Evolutionary conservation across 2,797 vertebrate genomes (phyloP), one percentile per base, ranked within the genome.

Genomic region (Leptodactylus fallax): DNA sequence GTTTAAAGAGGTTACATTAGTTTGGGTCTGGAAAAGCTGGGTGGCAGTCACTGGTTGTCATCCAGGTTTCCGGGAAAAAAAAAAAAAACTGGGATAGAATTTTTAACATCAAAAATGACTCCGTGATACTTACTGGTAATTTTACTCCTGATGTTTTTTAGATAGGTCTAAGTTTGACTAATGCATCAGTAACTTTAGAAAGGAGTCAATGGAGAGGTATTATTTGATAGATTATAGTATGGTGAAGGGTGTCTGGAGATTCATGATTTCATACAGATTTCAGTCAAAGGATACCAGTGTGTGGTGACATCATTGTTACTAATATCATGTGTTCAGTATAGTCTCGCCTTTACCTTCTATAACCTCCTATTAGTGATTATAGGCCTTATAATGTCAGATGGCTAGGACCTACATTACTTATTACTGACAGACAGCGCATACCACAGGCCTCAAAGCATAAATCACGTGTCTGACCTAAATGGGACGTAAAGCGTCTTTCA

Each of bases 401-500:
- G 79, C 47, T 14, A 36, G 11, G 3, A 56, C 25, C 58, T 6
- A 56, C 53, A 51, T 2, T 55, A 61, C 10, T 83, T 36, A 84
- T 84, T 71, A 74, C 53, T 47, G n/a, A 74, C 82, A 84, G 53
- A 74, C 82, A 23, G 12, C 27, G 21, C 65, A 56, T 74, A 21
- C 23, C 53, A 47, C 67, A n/a, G 19, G 36, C 67, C 71, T 25
- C 17, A 6, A 47, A 51, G 53, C 67, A 51, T 45, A n/a, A 23
- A 17, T 45, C 77, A 55, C 60, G 71, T 77, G 55, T 80, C 85
- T 86, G 77, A 51, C 51, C 53, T 55, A 80, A 86, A 86, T 86
- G 85, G 63, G 77, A 86, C 85, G 53, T 71, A 49, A 71, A 86
- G 77, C 21, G 47, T 87, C 85, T 81, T 81, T 79, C 77, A 86